A percentile compares a stretch with the other conserved stretches of the same genome.
These are phyloP conservation scores for Syritta pipiens DNA, from an alignment of 2,888 invertebrate species.

Conservation along the genomic window DNA sequence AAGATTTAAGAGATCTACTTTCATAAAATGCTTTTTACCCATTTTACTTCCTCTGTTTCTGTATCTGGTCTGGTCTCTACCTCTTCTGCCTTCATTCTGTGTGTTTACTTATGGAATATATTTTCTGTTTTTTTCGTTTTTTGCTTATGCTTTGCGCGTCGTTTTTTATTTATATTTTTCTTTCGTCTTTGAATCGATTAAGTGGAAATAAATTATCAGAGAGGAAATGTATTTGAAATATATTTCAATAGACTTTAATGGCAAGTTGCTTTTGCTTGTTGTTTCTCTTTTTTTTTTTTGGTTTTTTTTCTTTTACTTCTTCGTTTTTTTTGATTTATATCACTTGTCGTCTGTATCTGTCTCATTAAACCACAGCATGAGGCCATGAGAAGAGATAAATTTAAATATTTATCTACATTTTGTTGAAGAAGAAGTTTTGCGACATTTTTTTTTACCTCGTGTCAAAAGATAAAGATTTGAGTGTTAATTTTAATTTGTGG, in stretches of 20 bases:
- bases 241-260: slow-evolving; percentile 30
- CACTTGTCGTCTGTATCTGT: slow-evolving; percentile 36
- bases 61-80: slow-evolving; percentile 30
- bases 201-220: slow-evolving; percentile 54
- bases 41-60: not conserved
- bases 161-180: slow-evolving; percentile 16
- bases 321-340: slow-evolving; percentile 27
- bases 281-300: not conserved
- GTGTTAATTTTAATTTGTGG: slow-evolving; percentile 34
- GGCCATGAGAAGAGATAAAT: slow-evolving; percentile 6
- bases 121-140: slow-evolving; percentile 1
- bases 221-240: slow-evolving; percentile 31
- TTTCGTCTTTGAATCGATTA: slow-evolving; percentile 48
- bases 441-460: slow-evolving; percentile 29
- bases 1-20: slow-evolving; percentile 51
- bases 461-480: slow-evolving; percentile 28
- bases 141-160: not conserved
- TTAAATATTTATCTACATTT: slow-evolving; percentile 28
- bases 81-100: slow-evolving; percentile 14
- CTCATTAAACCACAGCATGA: slow-evolving; percentile 34
- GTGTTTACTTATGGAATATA: slow-evolving; percentile 43
- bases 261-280: not conserved
- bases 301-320: not conserved
- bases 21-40: slow-evolving; percentile 33
- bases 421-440: slow-evolving; percentile 34